Evolutionary conservation across 2,113 vertebrate species (phyloP).

Genomic region (Tachysurus fulvidraco): DNA sequence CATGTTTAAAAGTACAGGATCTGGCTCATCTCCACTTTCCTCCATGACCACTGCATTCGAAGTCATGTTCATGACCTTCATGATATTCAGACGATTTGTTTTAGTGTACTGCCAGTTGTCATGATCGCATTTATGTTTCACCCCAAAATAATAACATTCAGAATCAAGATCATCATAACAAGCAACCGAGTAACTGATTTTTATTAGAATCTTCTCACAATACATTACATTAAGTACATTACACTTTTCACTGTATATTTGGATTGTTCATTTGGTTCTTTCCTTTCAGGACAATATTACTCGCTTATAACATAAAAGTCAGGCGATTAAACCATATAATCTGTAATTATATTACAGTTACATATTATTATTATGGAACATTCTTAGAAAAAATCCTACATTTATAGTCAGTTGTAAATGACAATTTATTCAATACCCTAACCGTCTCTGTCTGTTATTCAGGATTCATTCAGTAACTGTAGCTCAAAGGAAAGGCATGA

Average conservation of each 20-base stretch:
- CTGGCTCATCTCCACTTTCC: background rate
- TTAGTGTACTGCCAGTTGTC: background rate
- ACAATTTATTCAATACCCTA: background rate
- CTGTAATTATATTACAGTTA: background rate
- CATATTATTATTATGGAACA: background rate
- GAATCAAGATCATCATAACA: background rate
- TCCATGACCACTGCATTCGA: background rate
- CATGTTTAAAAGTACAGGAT: constrained; percentile 26
- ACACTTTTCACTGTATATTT: background rate
- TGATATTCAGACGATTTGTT: background rate
- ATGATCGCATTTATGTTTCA: background rate
- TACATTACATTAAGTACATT: background rate
- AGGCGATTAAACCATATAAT: background rate
- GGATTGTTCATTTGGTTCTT: background rate
- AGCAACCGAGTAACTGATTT: background rate
- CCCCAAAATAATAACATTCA: background rate
- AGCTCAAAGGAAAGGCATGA: background rate
- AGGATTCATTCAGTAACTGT: background rate
- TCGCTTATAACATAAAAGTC: background rate
- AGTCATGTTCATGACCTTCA: constrained; percentile 21
- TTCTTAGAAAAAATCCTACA: background rate
- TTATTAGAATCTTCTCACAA: background rate
- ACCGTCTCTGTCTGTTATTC: background rate
- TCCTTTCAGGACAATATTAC: background rate
- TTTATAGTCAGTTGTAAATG: background rate